Evolutionary conservation across 2,797 vertebrate genomes (phyloP).

Genomic region (Mustela erminea): DNA sequence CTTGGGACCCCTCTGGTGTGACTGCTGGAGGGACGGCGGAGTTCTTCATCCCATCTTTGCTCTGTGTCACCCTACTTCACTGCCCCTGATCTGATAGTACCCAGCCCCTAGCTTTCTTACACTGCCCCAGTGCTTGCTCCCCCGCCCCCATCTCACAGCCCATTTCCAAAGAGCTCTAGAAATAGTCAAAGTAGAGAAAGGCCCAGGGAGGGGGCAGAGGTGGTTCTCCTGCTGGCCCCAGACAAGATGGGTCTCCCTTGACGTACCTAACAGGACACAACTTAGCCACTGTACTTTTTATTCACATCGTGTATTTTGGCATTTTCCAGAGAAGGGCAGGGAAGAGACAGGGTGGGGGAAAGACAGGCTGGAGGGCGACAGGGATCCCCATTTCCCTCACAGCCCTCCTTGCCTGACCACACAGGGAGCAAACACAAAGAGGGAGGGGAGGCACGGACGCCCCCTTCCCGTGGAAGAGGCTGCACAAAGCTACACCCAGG

Average conservation of each 20-base stretch:
- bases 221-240: neutral
- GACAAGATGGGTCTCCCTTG: neutral
- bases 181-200: neutral
- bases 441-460: slow-evolving; percentile 47
- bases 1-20: neutral
- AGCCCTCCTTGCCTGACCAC: slow-evolving; percentile 57
- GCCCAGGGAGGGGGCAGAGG: neutral
- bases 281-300: slow-evolving; percentile 77
- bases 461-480: slow-evolving; percentile 51
- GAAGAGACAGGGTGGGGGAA: slow-evolving; percentile 50
- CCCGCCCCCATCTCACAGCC: neutral
- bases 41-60: neutral
- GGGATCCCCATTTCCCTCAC: slow-evolving; percentile 53
- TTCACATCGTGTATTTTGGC: slow-evolving; percentile 84
- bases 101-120: neutral
- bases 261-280: neutral
- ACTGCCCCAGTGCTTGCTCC: neutral
- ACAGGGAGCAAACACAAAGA: slow-evolving; percentile 71
- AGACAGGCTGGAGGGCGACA: slow-evolving; percentile 50
- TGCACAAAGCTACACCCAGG: slow-evolving; percentile 78
- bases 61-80: neutral
- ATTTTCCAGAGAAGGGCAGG: slow-evolving; percentile 76
- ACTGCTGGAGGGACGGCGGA: neutral
- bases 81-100: neutral
- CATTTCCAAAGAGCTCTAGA: neutral